A percentile compares a stretch with the other conserved stretches of the same genome.
Conservation (phyloP, 1,140 invertebrate species). For the Cydia amplana region DNA sequence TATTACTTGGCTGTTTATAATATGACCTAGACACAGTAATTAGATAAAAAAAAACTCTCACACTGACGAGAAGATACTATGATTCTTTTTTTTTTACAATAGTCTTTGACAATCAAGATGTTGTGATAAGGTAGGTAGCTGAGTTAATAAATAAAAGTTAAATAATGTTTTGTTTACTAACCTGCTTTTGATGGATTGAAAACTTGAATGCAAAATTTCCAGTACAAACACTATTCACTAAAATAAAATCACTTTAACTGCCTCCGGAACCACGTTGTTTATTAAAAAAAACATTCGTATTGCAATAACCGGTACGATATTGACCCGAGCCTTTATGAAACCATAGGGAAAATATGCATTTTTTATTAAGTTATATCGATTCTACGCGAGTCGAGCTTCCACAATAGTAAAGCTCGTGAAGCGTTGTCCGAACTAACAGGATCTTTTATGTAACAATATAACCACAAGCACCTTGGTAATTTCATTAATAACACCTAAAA, state of each 20-base stretch:
- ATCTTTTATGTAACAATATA: constrained; percentile 66
- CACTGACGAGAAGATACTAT: not conserved
- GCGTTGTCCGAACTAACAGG: constrained; percentile 49
- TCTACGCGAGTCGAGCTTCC: constrained; percentile 45
- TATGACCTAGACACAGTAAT: not conserved
- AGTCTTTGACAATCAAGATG: not conserved
- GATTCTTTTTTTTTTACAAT: not conserved
- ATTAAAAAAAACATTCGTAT: constrained; percentile 42
- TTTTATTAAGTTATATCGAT: constrained; percentile 76
- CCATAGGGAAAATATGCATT: constrained; percentile 75
- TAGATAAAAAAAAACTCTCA: not conserved
- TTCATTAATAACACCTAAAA: constrained; percentile 79
- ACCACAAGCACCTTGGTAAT: constrained; percentile 71
- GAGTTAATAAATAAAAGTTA: constrained; percentile 19
- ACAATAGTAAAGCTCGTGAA: constrained; percentile 45
- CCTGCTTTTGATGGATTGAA: constrained; percentile 39
- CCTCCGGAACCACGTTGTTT: constrained; percentile 42
- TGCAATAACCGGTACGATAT: constrained; percentile 54
- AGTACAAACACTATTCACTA: constrained; percentile 40
- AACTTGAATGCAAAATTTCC: constrained; percentile 35
- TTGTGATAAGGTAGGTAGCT: not conserved
- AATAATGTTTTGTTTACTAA: constrained; percentile 46
- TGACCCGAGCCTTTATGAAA: constrained; percentile 67
- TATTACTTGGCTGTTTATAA: constrained; percentile 9
- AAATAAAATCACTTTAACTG: constrained; percentile 45